Evolutionary conservation across 2,888 invertebrate genomes (phyloP).

Genomic region (Diaprepes abbreviatus): DNA sequence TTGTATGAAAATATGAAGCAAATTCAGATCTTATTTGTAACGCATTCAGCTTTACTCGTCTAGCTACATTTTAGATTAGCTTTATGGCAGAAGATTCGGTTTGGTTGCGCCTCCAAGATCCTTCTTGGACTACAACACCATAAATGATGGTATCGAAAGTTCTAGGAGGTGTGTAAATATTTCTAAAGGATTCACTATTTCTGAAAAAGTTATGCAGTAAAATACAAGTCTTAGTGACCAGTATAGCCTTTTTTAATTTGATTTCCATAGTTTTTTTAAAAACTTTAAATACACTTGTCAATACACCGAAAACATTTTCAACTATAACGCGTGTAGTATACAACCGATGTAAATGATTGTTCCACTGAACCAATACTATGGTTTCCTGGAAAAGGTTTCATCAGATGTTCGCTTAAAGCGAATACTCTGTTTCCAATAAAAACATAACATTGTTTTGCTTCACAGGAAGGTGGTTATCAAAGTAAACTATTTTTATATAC

Average conservation of each 20-base stretch:
- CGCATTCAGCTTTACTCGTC: no score
- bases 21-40: no score
- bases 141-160: conserved; percentile 52
- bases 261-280: conserved; percentile 36
- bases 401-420: conserved; percentile 29
- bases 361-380: conserved; percentile 24
- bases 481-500: conserved; percentile 31
- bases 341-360: conserved; percentile 38
- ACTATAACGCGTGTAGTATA: conserved; percentile 36
- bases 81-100: no score
- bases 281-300: conserved; percentile 36
- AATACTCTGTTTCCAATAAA: conserved; percentile 45
- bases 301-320: conserved; percentile 43
- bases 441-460: conserved; percentile 27
- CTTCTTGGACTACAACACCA: no score
- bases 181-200: conserved; percentile 46
- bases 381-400: conserved; percentile 47
- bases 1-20: no score
- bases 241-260: conserved; percentile 36
- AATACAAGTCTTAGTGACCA: conserved; percentile 52
- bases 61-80: no score
- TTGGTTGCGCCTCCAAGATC: conserved; percentile 12
- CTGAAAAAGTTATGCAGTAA: conserved; percentile 55
- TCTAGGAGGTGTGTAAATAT: conserved; percentile 52
- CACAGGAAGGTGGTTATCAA: conserved; percentile 26